phyloP scores from a whole-genome alignment of 2,888 invertebrate species.

The Brachypalpus laphriformis region DNA sequence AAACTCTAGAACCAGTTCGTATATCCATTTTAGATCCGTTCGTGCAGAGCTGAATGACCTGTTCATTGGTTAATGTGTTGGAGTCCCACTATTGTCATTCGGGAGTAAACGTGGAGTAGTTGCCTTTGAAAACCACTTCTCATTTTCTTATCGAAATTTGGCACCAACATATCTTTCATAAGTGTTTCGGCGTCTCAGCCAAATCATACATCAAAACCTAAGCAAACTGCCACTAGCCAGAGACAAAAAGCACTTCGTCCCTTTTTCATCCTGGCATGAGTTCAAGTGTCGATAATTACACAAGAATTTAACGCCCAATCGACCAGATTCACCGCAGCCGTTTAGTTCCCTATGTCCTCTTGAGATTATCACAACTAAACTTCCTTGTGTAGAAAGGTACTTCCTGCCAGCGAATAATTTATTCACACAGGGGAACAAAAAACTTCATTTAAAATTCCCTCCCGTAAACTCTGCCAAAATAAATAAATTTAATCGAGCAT shows the following conservation, averaged over 20 bases:
- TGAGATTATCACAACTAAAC: constrained; percentile 34
- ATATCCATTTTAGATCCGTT: too few relatives aligned
- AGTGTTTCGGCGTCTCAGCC: background rate
- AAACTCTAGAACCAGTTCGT: too few relatives aligned
- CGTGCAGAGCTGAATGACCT: too few relatives aligned
- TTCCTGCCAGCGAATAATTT: background rate
- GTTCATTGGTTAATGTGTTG: too few relatives aligned
- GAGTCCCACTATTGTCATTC: too few relatives aligned
- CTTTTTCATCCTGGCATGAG: constrained; percentile 30
- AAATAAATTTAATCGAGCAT: constrained; percentile 60
- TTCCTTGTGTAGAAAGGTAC: background rate
- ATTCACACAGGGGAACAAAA: background rate
- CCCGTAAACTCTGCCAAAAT: constrained; percentile 39
- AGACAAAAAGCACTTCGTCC: background rate
- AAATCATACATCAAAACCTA: constrained; percentile 3
- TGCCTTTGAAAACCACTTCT: too few relatives aligned
- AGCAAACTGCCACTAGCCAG: too few relatives aligned
- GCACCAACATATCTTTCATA: background rate
- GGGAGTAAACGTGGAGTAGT: too few relatives aligned
- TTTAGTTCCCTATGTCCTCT: constrained; percentile 1
- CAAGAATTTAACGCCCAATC: constrained; percentile 65
- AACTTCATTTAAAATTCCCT: background rate
- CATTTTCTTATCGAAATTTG: constrained; percentile 40
- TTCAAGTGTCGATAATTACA: constrained; percentile 62
- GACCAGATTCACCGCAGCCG: constrained; percentile 16